phyloP scores from a whole-genome alignment of 2,113 vertebrate genomes.

The Misgurnus anguillicaudatus region DNA sequence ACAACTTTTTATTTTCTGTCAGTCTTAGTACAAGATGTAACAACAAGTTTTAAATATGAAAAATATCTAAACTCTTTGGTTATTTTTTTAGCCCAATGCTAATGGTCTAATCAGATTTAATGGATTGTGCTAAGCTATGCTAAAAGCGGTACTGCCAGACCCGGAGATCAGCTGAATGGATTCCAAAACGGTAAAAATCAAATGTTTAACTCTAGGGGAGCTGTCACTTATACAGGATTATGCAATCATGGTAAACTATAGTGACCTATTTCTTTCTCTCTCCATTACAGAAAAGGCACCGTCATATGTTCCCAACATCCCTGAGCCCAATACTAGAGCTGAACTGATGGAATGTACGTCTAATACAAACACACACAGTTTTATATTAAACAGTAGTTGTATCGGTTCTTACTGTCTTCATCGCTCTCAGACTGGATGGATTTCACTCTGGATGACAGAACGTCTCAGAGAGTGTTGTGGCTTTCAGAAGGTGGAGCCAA shows the following conservation, averaged over 20 bases:
- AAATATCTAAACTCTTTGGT: too few species aligned
- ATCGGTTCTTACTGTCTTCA: background rate
- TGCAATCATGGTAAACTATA: background rate
- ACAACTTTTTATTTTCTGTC: too few species aligned
- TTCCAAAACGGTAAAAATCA: too few species aligned
- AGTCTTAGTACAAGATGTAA: too few species aligned
- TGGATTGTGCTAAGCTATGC: too few species aligned
- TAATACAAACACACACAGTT: background rate
- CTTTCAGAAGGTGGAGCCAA: slow-evolving; percentile 69
- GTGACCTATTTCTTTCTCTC: background rate
- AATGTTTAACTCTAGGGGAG: too few species aligned
- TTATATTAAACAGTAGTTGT: background rate
- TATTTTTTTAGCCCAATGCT: too few species aligned
- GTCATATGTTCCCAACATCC: slow-evolving; percentile 70
- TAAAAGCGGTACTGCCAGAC: too few species aligned
- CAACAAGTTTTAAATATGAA: too few species aligned
- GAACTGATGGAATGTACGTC: slow-evolving; percentile 73
- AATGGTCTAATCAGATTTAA: too few species aligned
- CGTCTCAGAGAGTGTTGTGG: slow-evolving; percentile 76
- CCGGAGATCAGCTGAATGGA: too few species aligned
- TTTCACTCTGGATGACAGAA: slow-evolving; percentile 72
- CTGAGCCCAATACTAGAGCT: slow-evolving; percentile 71
- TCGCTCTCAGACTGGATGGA: slow-evolving; percentile 68
- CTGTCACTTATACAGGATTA: slow-evolving; percentile 29
- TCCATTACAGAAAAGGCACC: slow-evolving; percentile 62